phyloP scores from a whole-genome alignment of 2,797 vertebrate genomes.

The Micropoecilia bifurca region DNA sequence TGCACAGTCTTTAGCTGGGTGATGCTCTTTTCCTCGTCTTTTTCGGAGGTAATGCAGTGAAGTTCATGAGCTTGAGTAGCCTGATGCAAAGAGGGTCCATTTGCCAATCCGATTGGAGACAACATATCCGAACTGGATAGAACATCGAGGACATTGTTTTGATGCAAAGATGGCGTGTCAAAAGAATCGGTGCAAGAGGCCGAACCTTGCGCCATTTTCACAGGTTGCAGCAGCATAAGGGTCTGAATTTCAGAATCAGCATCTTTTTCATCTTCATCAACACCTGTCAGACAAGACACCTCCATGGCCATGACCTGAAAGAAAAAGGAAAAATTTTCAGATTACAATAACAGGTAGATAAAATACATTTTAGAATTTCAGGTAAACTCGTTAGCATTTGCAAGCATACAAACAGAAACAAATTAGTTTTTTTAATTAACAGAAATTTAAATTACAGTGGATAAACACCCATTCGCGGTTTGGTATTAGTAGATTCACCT shows the following conservation, averaged over 20 bases:
- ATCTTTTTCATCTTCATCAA: slow-evolving; percentile 90
- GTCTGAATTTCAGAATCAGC: slow-evolving; percentile 86
- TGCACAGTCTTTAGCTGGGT: slow-evolving; percentile 89
- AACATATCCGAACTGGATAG: slow-evolving; percentile 74
- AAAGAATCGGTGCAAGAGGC: slow-evolving; percentile 70
- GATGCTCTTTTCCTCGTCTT: slow-evolving; percentile 92
- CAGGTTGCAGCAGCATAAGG: slow-evolving; percentile 84
- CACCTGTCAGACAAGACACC: slow-evolving; percentile 93
- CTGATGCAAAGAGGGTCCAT: slow-evolving; percentile 93
- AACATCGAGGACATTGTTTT: slow-evolving; percentile 74
- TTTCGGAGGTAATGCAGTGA: slow-evolving; percentile 82
- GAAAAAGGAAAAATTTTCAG: slow-evolving; percentile 55
- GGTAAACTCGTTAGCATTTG: background rate
- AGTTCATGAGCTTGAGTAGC: slow-evolving; percentile 84
- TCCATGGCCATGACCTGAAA: slow-evolving; percentile 81
- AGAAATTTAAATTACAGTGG: background rate
- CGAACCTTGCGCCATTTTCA: slow-evolving; percentile 85
- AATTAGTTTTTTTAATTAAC: background rate
- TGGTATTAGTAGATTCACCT: background rate
- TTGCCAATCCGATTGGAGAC: slow-evolving; percentile 88
- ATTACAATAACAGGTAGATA: slow-evolving; percentile 8
- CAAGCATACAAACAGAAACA: background rate
- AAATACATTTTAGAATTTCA: background rate
- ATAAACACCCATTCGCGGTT: background rate
- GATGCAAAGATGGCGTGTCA: slow-evolving; percentile 60